Evolutionary conservation across 2,113 vertebrate species (phyloP).

Genomic region (Pygoscelis adeliae): DNA sequence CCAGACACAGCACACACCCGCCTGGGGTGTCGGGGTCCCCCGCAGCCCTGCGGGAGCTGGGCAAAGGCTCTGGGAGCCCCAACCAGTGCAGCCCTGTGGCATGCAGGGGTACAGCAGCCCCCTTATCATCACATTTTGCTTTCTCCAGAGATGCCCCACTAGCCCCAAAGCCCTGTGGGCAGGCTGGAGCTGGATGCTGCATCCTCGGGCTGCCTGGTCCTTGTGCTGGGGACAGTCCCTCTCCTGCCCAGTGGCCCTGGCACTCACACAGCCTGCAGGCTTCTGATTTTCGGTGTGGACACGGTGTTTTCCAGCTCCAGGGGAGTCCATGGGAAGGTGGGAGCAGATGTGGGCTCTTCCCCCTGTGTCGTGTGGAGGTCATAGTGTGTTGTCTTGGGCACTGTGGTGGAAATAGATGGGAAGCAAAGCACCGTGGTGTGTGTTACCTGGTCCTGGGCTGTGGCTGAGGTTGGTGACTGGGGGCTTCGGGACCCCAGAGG

Average conservation of each 20-base stretch:
- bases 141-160: not conserved
- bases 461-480: not conserved
- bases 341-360: not conserved
- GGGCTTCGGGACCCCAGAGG: no score
- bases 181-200: not conserved
- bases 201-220: not conserved
- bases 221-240: rapidly evolving
- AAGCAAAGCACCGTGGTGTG: rapidly evolving
- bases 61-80: not conserved
- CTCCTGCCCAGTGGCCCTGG: not conserved
- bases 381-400: not conserved
- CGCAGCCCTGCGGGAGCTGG: not conserved
- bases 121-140: not conserved
- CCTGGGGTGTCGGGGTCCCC: not conserved
- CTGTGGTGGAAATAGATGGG: not conserved
- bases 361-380: not conserved
- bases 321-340: not conserved
- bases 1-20: not conserved
- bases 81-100: not conserved
- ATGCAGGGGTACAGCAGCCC: not conserved
- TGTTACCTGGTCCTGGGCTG: not conserved
- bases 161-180: not conserved
- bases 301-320: not conserved
- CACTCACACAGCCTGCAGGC: not conserved
- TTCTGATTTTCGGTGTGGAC: rapidly evolving